Base-by-base conservation (phyloP, 2,888 invertebrate genomes). In the Blomia tropicalis region DNA sequence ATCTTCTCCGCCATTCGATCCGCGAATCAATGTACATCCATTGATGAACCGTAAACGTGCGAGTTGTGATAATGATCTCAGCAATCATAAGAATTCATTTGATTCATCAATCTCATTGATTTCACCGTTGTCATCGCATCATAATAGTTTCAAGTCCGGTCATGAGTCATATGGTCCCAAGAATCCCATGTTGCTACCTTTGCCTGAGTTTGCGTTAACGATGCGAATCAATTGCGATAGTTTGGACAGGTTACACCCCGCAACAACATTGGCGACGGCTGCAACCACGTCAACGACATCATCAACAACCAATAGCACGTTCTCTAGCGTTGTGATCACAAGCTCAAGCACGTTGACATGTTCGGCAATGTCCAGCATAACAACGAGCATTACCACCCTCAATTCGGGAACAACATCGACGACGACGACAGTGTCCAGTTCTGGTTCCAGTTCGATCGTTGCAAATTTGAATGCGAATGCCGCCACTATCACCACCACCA, bases 361-460 rank as follows among this genome's bases (percentile, higher is more conserved):
- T n/a, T n/a, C 29, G 2, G 22, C 47, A n/a, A 47, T 5, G 5
- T 5, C 47, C 47, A 47, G 22, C n/a, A 27, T 2, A 2, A 51
- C 51, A 4, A 51, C 47, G 22, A 47, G 30, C 54, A 54, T 23
- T 23, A 54, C 5, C n/a, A 27, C 54, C 25, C 4, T 23, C 25
- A 54, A 5, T 5, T 54, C 54, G 11, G 4, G 11, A 14, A 44
- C 44, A 19, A 11, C 44, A 44, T 14, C 36, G 14, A n/a, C 32
- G 29, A 30, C 23, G 5, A 36, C 53, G 4, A 30, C 56, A n/a
- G 4, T 22, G 11, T 31, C 14, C 22, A 43, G 30, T 62, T 64
- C 59, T 60, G 11, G 19, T 19, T 11, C 68, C 66, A 22, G 47
- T 65, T 43, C 77, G 91, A 70, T 90, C 91, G 25, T 76, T 91